Evolutionary conservation across 2,888 invertebrate genomes (phyloP).

Genomic region (Dynastes tityus): DNA sequence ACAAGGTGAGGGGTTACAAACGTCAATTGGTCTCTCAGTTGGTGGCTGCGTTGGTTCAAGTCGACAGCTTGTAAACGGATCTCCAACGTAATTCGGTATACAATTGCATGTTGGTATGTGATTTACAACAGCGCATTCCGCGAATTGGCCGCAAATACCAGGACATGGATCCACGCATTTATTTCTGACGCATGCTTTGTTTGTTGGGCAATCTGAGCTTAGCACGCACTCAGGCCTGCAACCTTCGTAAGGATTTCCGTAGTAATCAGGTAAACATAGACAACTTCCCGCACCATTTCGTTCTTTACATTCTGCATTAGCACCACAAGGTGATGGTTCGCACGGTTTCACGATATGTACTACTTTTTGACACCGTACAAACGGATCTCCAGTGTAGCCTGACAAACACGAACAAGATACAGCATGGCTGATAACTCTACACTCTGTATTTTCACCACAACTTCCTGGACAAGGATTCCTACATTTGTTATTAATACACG

Average conservation of each 20-base stretch:
- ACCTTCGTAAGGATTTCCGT: slow-evolving; percentile 89
- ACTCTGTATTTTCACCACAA: slow-evolving; percentile 86
- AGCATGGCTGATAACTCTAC: slow-evolving; percentile 84
- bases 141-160: slow-evolving; percentile 87
- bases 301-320: slow-evolving; percentile 86
- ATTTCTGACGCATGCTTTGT: slow-evolving; percentile 86
- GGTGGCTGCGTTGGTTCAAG: slow-evolving; percentile 65
- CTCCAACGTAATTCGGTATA: slow-evolving; percentile 80
- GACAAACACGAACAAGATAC: slow-evolving; percentile 85
- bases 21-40: slow-evolving; percentile 68
- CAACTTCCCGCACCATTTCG: slow-evolving; percentile 87
- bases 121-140: slow-evolving; percentile 88
- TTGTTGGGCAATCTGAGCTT: slow-evolving; percentile 88
- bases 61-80: slow-evolving; percentile 78
- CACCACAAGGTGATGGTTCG: slow-evolving; percentile 90
- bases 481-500: slow-evolving; percentile 87
- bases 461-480: slow-evolving; percentile 87
- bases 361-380: slow-evolving; percentile 77
- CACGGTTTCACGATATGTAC: slow-evolving; percentile 79
- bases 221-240: slow-evolving; percentile 91
- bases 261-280: slow-evolving; percentile 85
- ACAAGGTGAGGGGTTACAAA: slow-evolving; percentile 83
- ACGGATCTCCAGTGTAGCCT: slow-evolving; percentile 87
- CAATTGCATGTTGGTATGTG: slow-evolving; percentile 92
- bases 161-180: slow-evolving; percentile 91